These are phyloP conservation scores for Carassius carassius DNA, from an alignment of 2,113 vertebrate genomes.

Conservation along the genomic window DNA sequence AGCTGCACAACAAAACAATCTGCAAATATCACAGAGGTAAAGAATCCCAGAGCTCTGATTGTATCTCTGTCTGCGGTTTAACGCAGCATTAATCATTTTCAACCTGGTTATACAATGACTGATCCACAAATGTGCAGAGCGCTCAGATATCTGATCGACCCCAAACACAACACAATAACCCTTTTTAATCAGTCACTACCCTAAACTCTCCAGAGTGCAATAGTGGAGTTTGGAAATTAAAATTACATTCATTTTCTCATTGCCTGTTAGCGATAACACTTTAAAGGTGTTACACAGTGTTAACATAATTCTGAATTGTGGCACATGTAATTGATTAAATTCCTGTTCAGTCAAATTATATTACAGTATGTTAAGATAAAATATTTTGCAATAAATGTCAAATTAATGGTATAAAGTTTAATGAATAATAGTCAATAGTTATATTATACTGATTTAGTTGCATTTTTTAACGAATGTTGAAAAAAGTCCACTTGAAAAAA, in stretches of 20 bases:
- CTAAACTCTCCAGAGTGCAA: neutral
- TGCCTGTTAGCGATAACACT: neutral
- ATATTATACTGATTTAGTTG: neutral
- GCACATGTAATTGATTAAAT: too few relatives aligned
- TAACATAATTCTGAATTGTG: neutral
- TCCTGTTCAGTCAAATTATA: neutral
- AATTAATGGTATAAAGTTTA: neutral
- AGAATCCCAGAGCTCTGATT: slow-evolving; percentile 16
- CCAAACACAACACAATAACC: neutral
- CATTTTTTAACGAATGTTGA: neutral
- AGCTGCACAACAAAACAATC: neutral
- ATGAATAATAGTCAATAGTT: neutral
- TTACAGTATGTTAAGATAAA: neutral
- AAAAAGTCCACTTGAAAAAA: neutral
- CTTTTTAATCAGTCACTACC: slow-evolving; percentile 1
- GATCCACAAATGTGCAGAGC: neutral
- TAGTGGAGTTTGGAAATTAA: neutral
- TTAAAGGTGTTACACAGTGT: neutral
- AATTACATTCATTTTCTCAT: neutral
- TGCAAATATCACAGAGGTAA: neutral
- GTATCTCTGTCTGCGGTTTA: slow-evolving; percentile 9
- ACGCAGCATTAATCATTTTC: slow-evolving; percentile 5
- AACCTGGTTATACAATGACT: neutral
- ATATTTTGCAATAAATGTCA: neutral
- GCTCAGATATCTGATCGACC: neutral